These are phyloP conservation scores for Bos indicus DNA, from an alignment of 2,113 vertebrate species.

Conservation along the genomic window DNA sequence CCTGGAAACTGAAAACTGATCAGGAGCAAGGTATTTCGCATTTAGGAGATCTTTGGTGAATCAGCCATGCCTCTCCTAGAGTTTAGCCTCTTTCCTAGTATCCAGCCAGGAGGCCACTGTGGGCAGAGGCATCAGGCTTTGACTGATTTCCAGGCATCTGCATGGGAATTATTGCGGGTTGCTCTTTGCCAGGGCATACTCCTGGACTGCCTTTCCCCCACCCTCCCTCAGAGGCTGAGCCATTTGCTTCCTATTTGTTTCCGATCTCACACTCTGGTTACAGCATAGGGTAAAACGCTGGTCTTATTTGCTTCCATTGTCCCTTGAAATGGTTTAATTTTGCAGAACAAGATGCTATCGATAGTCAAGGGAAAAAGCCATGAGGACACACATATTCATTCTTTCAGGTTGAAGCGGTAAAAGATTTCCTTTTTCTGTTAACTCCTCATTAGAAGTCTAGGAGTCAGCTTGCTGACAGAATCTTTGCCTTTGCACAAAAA, in stretches of 20 bases:
- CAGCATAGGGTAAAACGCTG: not conserved
- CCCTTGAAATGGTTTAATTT: slow-evolving; percentile 46
- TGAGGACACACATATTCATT: not conserved
- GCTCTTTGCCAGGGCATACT: not conserved
- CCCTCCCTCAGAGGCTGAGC: not conserved
- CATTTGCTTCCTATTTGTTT: not conserved
- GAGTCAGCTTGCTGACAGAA: not conserved
- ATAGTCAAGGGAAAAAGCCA: not conserved
- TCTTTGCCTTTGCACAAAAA: not conserved
- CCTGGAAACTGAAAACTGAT: not conserved
- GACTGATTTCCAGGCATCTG: not conserved
- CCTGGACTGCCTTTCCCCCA: not conserved
- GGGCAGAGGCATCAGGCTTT: not conserved
- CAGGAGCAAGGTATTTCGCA: not conserved
- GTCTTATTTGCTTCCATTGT: slow-evolving; percentile 4
- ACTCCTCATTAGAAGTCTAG: not conserved
- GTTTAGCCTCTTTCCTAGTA: not conserved
- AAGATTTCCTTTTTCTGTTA: not conserved
- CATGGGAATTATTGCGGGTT: not conserved
- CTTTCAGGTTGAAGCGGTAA: not conserved
- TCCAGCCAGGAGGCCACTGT: not conserved
- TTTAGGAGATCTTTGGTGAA: not conserved
- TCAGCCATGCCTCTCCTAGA: not conserved
- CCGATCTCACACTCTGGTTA: not conserved
- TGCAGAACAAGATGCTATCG: not conserved